Conservation (phyloP, 2,888 invertebrate genomes). For the Geotrupes spiniger region DNA sequence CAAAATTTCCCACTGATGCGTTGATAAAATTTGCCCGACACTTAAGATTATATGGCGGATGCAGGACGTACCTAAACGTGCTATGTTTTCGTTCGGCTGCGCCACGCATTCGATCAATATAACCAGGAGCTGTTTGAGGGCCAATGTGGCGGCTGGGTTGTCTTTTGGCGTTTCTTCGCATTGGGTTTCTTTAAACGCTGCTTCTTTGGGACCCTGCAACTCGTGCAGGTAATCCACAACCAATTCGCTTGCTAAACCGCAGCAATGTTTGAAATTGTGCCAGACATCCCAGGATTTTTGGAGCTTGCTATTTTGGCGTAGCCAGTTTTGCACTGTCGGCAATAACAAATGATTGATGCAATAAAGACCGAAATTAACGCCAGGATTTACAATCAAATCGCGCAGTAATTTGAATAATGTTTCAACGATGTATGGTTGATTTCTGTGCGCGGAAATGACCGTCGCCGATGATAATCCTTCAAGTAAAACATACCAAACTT, state of each 20-base stretch:
- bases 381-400: slow-evolving; percentile 75
- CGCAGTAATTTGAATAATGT: slow-evolving; percentile 81
- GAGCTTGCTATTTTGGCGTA: slow-evolving; percentile 63
- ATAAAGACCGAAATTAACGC: slow-evolving; percentile 85
- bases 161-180: slow-evolving; percentile 32
- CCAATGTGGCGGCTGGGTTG: slow-evolving; percentile 67
- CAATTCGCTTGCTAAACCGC: slow-evolving; percentile 87
- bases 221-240: slow-evolving; percentile 82
- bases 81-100: slow-evolving; percentile 86
- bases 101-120: slow-evolving; percentile 89
- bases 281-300: slow-evolving; percentile 75
- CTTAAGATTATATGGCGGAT: slow-evolving; percentile 82
- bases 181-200: slow-evolving; percentile 31
- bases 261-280: slow-evolving; percentile 92
- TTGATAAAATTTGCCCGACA: slow-evolving; percentile 76
- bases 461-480: slow-evolving; percentile 82
- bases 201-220: slow-evolving; percentile 59
- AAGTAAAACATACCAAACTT: slow-evolving; percentile 86
- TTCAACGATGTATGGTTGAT: slow-evolving; percentile 84
- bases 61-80: slow-evolving; percentile 89
- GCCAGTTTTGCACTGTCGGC: slow-evolving; percentile 92
- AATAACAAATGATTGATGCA: slow-evolving; percentile 89
- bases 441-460: slow-evolving; percentile 72
- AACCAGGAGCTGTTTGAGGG: slow-evolving; percentile 79
- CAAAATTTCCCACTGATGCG: slow-evolving; percentile 84